A percentile compares a stretch with the other conserved stretches of the same genome.
phyloP scores from a whole-genome alignment of 2,888 invertebrate species.

The Saturnia pavonia region DNA sequence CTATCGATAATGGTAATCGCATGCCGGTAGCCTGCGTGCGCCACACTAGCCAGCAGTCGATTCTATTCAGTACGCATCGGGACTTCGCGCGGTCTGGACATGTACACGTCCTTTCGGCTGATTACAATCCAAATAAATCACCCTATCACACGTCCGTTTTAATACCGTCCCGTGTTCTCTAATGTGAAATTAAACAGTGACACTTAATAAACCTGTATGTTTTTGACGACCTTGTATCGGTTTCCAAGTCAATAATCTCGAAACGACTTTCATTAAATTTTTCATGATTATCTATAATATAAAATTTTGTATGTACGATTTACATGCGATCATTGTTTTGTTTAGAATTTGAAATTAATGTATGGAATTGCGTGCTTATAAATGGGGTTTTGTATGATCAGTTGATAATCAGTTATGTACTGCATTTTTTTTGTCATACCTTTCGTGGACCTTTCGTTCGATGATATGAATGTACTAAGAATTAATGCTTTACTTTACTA shows the following conservation, averaged over 20 bases:
- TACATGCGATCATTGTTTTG: slow-evolving; percentile 26
- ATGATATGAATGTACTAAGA: no score
- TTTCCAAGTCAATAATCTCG: slow-evolving; percentile 35
- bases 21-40: slow-evolving; percentile 60
- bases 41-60: slow-evolving; percentile 63
- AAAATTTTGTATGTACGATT: slow-evolving; percentile 15
- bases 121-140: slow-evolving; percentile 55
- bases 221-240: slow-evolving; percentile 25
- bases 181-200: slow-evolving; percentile 51
- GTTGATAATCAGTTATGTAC: slow-evolving; percentile 48
- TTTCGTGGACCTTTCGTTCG: no score
- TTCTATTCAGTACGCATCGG: slow-evolving; percentile 69
- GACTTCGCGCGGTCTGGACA: slow-evolving; percentile 52
- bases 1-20: slow-evolving; percentile 62
- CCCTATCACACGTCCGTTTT: slow-evolving; percentile 59
- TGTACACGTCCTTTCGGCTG: slow-evolving; percentile 34
- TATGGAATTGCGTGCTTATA: slow-evolving; percentile 49
- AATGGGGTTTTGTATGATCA: slow-evolving; percentile 52
- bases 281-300: slow-evolving; percentile 13
- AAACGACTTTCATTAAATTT: slow-evolving; percentile 14
- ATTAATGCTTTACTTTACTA: no score
- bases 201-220: slow-evolving; percentile 25
- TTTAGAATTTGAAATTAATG: slow-evolving; percentile 22
- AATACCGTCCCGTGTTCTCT: slow-evolving; percentile 61
- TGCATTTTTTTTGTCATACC: no score